These are phyloP conservation scores for Sardinella longiceps DNA, from an alignment of 2,797 vertebrate species.

Conservation along the genomic window DNA sequence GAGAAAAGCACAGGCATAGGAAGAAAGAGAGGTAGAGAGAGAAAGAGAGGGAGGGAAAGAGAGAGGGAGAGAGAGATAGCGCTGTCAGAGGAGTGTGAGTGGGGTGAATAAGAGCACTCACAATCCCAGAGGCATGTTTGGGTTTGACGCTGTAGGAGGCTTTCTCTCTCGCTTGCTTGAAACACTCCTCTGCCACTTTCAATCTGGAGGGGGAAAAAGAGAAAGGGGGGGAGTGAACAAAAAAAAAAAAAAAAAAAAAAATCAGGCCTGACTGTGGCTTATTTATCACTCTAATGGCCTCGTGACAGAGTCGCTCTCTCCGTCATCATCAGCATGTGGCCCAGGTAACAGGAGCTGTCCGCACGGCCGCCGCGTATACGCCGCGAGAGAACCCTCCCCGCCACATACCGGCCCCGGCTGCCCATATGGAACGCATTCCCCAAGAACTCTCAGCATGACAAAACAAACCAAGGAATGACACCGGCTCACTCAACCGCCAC, in stretches of 20 bases:
- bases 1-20: too few species aligned
- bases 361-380: not conserved
- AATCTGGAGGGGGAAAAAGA: slow-evolving; percentile 72
- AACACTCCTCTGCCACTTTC: slow-evolving; percentile 90
- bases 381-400: not conserved
- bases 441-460: slow-evolving; percentile 19
- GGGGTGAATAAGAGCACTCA: slow-evolving; percentile 67
- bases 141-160: slow-evolving; percentile 89
- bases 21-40: not conserved
- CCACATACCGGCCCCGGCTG: slow-evolving; percentile 1
- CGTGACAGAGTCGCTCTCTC: slow-evolving; percentile 10
- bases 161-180: slow-evolving; percentile 90
- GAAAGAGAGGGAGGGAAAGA: too few species aligned
- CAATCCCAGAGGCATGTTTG: slow-evolving; percentile 92
- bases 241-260: not conserved
- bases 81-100: not conserved
- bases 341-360: slow-evolving; percentile 24
- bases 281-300: slow-evolving; percentile 20
- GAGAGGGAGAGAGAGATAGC: not conserved
- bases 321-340: not conserved
- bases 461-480: slow-evolving; percentile 21
- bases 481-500: slow-evolving; percentile 11
- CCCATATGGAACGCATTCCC: slow-evolving; percentile 22
- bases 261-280: not conserved
- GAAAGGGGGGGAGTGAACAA: not conserved